Evolutionary conservation across 2,113 vertebrate species (phyloP), one percentile per base, ranked within the genome.

Genomic region (Aix galericulata): DNA sequence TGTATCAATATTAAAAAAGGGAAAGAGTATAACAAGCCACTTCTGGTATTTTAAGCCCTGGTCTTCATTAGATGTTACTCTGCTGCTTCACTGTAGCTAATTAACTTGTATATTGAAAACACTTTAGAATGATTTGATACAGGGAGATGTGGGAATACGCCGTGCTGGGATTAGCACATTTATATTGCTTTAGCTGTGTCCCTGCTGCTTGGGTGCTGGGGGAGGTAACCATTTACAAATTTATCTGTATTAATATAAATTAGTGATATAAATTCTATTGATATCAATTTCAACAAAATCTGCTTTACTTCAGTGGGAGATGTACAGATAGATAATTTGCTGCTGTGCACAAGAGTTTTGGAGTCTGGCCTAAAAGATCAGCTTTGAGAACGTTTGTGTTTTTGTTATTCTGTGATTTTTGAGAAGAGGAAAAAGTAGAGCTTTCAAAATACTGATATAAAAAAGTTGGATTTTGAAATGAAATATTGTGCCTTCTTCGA

Each of bases 41-140:
- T 94, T 93, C 32, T 82, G 93, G 22, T 87, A 87, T 94, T 93
- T 86, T 89, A 96, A 95, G 67, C 73, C 23, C 20, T 0, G 0
- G 4, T 82, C 74, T 93, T 95, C 89, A 92, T 97, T 97, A 93
- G 77, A 84, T 36, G n/a, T 62, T 94, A 32, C 62, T 93, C 66
- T 92, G 66, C 84, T 93, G 27, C 44, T 82, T 94, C 21, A 1
- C 36, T 82, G 53, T 58, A 93, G 86, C 96, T 96, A 97, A 97
- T 97, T 96, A 97, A 95, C 91, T 97, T 96, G 95, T 97, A 96
- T 94, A 94, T 96, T 94, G 96, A 93, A 95, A 97, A 93, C 83
- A 66, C 89, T 93, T 89, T 89, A 84, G 91, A 93, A 92, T 93
- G 53, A 95, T 97, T 97, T 94, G 91, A 85, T 96, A 53, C 50